Evolutionary conservation across 2,797 vertebrate species (phyloP), one percentile per base, ranked within the genome.

Genomic region (Rhinoraja longicauda): DNA sequence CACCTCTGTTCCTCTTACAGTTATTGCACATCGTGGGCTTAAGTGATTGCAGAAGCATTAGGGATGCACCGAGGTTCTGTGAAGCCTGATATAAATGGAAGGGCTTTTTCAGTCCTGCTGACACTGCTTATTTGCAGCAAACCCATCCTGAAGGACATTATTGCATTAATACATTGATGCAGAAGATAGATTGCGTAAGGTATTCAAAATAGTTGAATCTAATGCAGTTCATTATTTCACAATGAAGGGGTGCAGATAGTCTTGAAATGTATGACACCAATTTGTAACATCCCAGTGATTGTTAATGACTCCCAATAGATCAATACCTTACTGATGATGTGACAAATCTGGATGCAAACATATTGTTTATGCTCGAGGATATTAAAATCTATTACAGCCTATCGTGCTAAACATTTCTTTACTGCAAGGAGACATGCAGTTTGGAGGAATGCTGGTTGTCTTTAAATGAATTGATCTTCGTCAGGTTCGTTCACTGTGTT

Each of bases 261-360:
- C 21, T 88, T 9, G 29, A 64, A 88, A 21, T 32, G 21, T 88
- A 64, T 15, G n/a, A 36, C n/a, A 88, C 62, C 26, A 32, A 62
- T 88, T 36, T 32, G 62, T 19, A 88, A 13, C 17, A 67, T 67
- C 36, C n/a, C n/a, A 36, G 32, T 19, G 84, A 21, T 67, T 32
- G 39, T 64, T 84, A 88, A 32, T 64, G 84, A 88, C 59, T 86
- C 19, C n/a, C 84, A 36, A 21, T 64, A 64, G 15, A 5, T 88
- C n/a, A 21, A 67, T 88, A 36, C n/a, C 62, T 88, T 4, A 88
- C 84, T 88, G 62, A 67, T 88, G 7, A 67, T 36, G 21, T 88
- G 59, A 88, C n/a, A 88, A 32, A 36, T 88, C 84, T 36, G 62
- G 64, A 62, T 21, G 84, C 67, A 88, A 88, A 67, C 59, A 88